Conservation (phyloP, 2,797 vertebrate species). For the Acomys russatus region DNA sequence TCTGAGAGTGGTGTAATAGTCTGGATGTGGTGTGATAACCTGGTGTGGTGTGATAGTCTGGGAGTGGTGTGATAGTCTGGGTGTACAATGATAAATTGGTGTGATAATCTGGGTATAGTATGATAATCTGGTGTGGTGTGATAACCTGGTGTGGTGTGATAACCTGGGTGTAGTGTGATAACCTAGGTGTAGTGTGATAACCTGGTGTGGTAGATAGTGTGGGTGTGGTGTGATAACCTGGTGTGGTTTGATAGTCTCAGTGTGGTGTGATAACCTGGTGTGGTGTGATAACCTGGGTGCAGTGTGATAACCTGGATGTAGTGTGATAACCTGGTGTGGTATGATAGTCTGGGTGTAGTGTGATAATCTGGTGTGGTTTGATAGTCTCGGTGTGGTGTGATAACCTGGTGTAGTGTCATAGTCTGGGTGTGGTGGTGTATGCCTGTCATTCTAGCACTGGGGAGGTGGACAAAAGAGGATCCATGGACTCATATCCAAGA, state of each 20-base stretch:
- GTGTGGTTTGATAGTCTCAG: too few relatives aligned
- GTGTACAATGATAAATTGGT: too few relatives aligned
- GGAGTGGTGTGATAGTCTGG: too few relatives aligned
- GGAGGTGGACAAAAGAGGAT: neutral
- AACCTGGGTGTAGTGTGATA: neutral
- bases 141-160: neutral
- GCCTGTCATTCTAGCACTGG: neutral
- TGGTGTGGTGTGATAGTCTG: too few relatives aligned
- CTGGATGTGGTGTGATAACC: neutral
- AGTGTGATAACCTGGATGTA: neutral
- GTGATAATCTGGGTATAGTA: too few relatives aligned
- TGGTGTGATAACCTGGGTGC: neutral
- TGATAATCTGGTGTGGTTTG: neutral
- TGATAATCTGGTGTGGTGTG: neutral
- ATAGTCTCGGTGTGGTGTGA: neutral
- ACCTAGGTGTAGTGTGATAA: neutral
- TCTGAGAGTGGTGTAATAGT: too few relatives aligned
- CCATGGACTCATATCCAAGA: neutral
- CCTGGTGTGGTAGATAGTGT: neutral
- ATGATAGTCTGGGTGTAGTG: neutral
- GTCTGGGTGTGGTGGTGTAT: neutral
- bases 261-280: neutral
- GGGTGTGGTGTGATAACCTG: neutral
- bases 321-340: neutral
- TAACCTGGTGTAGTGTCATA: too few relatives aligned